Evolutionary conservation across 2,113 vertebrate genomes (phyloP).

Genomic region (Setophaga kirtlandii): DNA sequence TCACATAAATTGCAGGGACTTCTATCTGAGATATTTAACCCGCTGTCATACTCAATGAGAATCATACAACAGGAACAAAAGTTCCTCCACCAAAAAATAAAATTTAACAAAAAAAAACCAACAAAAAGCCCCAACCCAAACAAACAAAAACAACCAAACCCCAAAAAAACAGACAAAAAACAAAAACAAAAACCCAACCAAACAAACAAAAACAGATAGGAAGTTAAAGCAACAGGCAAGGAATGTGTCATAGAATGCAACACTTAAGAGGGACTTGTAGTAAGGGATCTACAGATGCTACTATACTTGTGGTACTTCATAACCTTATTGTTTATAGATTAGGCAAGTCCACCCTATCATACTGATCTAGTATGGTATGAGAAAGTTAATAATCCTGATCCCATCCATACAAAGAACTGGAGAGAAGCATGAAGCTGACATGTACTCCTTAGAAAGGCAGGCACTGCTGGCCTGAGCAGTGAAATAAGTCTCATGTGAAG

Average conservation of each 20-base stretch:
- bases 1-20: neutral
- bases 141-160: neutral
- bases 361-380: neutral
- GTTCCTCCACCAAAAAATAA: neutral
- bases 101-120: neutral
- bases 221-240: neutral
- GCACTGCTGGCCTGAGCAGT: neutral
- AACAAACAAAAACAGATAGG: neutral
- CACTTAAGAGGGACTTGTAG: neutral
- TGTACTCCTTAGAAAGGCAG: neutral
- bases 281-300: neutral
- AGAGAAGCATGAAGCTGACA: neutral
- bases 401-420: neutral
- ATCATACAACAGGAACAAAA: neutral
- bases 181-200: too few species aligned
- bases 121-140: neutral
- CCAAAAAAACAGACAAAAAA: neutral
- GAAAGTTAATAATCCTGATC: neutral
- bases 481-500: neutral
- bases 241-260: neutral
- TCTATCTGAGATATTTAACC: neutral
- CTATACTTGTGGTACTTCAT: neutral
- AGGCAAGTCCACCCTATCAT: neutral
- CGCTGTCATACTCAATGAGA: neutral
- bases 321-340: neutral